Evolutionary conservation across 2,113 vertebrate species (phyloP), one percentile per base, ranked within the genome.

Genomic region (Strix aluco): DNA sequence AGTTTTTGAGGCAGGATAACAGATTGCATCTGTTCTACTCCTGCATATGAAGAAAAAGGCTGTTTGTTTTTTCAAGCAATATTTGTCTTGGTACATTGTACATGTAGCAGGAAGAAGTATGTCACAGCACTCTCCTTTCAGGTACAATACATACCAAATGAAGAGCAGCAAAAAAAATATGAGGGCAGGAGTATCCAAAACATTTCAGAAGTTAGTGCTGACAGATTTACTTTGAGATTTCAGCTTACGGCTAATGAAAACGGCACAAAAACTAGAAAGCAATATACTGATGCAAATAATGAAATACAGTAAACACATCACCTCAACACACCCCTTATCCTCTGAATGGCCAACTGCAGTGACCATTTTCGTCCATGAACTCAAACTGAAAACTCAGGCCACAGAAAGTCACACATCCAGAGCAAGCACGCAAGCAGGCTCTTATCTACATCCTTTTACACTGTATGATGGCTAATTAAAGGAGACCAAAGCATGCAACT

Each of bases 401-500:
- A 73, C 32, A 77, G 20, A 51, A 86, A 52, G 52, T 22, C 69
- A 52, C n/a, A 36, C 0, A 0, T 14, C 23, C 79, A 17, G 16
- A 81, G 34, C 1, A 19, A 89, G 47, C 21, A 52, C 3, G 0
- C 21, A 73, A 44, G 27, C 29, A 85, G 32, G 61, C 25, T 75
- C 34, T 47, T 23, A n/a, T 2, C n/a, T 26, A 15, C 5, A 4
- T 32, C 19, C 51, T 63, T 70, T 27, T 19, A 32, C 21, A 40
- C 42, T 3, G 0, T 5, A 47, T 0, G 0, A 13, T 3, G 46
- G 32, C 46, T 54, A 62, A 2, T 17, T 40, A 62, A 34, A 15
- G n/a, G 34, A 71, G 36, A 80, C 22, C 19, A 65, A 75, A 77
- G 42, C 36, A 61, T 2, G 6, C 23, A 63, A 30, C n/a, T 36